phyloP scores from a whole-genome alignment of 2,797 vertebrate genomes.

The Anabacerthia variegaticeps region DNA sequence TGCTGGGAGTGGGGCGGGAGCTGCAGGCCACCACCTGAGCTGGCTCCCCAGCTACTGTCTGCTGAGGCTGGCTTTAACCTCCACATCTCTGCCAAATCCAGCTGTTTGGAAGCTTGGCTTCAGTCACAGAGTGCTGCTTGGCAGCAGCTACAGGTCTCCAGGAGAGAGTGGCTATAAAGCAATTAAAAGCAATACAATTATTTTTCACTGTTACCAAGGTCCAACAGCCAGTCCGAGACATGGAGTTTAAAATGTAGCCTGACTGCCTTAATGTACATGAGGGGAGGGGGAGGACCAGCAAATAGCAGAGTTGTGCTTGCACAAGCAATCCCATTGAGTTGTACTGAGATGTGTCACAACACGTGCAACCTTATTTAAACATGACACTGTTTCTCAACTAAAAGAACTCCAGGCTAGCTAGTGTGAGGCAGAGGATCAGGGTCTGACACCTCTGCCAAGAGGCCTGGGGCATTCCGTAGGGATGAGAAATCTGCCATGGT shows the following conservation, averaged over 20 bases:
- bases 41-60: background rate
- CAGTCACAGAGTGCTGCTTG: background rate
- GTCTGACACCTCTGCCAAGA: background rate
- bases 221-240: background rate
- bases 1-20: background rate
- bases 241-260: background rate
- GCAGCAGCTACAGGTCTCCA: background rate
- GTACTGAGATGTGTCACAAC: background rate
- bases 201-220: background rate
- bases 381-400: background rate
- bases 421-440: background rate
- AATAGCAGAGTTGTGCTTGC: background rate
- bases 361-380: background rate
- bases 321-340: background rate
- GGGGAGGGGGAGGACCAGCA: background rate
- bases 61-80: background rate
- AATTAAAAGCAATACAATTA: background rate
- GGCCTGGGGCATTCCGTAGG: background rate
- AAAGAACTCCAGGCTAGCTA: background rate
- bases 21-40: background rate
- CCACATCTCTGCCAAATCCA: background rate
- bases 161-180: background rate
- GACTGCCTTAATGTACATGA: background rate
- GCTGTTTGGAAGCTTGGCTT: background rate
- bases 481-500: background rate